Evolutionary conservation across 2,113 vertebrate genomes (phyloP).

Genomic region (Proteles cristata): DNA sequence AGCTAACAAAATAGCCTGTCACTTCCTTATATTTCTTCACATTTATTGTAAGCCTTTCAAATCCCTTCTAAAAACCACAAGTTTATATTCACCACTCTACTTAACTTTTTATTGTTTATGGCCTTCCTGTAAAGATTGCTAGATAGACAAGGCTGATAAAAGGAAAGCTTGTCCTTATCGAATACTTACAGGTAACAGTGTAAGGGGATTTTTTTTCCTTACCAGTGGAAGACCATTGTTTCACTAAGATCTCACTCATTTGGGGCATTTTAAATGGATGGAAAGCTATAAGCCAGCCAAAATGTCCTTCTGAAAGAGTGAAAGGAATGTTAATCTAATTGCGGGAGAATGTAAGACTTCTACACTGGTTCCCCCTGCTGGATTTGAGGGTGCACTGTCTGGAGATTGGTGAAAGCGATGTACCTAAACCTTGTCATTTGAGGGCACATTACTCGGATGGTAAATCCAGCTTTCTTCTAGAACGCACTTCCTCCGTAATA

Average conservation of each 20-base stretch:
- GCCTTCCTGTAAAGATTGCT: neutral
- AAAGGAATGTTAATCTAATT: slow-evolving; percentile 63
- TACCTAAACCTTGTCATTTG: slow-evolving; percentile 28
- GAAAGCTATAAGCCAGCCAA: slow-evolving; percentile 35
- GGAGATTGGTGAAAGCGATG: slow-evolving; percentile 18
- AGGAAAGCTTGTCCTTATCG: slow-evolving; percentile 48
- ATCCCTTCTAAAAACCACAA: slow-evolving; percentile 57
- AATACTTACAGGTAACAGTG: slow-evolving; percentile 46
- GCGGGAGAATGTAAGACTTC: slow-evolving; percentile 80
- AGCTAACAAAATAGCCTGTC: slow-evolving; percentile 38
- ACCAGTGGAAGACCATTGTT: slow-evolving; percentile 24
- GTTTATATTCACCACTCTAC: slow-evolving; percentile 16
- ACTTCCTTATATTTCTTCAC: slow-evolving; percentile 28
- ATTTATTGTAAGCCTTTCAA: slow-evolving; percentile 50
- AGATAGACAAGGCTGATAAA: slow-evolving; percentile 52
- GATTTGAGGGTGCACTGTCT: slow-evolving; percentile 75
- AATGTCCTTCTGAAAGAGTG: slow-evolving; percentile 43
- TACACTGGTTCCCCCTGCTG: slow-evolving; percentile 88
- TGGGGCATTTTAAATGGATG: slow-evolving; percentile 29
- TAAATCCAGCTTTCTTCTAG: slow-evolving; percentile 13
- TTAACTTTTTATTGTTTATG: slow-evolving; percentile 9
- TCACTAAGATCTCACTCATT: slow-evolving; percentile 63
- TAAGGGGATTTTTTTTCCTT: slow-evolving; percentile 52
- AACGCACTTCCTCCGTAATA: neutral
- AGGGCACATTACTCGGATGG: slow-evolving; percentile 1